Evolutionary conservation across 2,888 invertebrate species (phyloP).

Genomic region (Monoplex corrugatus): DNA sequence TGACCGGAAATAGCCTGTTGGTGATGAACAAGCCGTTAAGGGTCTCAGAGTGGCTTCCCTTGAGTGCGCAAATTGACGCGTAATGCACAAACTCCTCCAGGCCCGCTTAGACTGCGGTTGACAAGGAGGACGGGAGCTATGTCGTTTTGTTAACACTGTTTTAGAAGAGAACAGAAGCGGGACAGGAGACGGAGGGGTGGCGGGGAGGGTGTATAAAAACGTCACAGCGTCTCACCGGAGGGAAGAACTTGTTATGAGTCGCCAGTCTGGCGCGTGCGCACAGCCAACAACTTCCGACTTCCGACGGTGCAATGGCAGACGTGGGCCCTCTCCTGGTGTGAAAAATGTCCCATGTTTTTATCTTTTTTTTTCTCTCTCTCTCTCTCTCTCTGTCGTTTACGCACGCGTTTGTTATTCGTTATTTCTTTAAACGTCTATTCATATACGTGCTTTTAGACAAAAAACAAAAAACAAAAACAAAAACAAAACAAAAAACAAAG

Average conservation of each 20-base stretch:
- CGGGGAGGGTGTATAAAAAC: neutral
- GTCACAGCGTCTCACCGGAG: slow-evolving; percentile 29
- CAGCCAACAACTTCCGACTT: slow-evolving; percentile 52
- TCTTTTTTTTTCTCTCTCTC: slow-evolving; percentile 2
- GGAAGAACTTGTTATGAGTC: slow-evolving; percentile 49
- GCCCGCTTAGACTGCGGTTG: neutral
- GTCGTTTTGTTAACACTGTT: neutral
- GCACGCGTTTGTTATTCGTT: neutral
- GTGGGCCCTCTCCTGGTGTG: neutral
- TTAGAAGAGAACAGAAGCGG: neutral
- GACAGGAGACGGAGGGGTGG: neutral
- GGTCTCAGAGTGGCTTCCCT: slow-evolving; percentile 3
- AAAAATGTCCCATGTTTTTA: neutral
- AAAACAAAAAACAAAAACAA: no score
- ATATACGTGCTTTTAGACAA: neutral
- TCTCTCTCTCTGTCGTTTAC: neutral
- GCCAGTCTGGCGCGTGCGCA: slow-evolving; percentile 53
- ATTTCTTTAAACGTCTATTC: neutral
- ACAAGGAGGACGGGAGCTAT: neutral
- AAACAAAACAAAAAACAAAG: no score
- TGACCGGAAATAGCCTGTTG: slow-evolving; percentile 47
- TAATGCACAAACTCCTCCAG: neutral
- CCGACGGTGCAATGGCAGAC: slow-evolving; percentile 40
- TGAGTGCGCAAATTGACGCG: slow-evolving; percentile 40
- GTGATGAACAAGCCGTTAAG: slow-evolving; percentile 41